Base-by-base conservation (phyloP, 2,797 vertebrate species). In the Erethizon dorsatum region DNA sequence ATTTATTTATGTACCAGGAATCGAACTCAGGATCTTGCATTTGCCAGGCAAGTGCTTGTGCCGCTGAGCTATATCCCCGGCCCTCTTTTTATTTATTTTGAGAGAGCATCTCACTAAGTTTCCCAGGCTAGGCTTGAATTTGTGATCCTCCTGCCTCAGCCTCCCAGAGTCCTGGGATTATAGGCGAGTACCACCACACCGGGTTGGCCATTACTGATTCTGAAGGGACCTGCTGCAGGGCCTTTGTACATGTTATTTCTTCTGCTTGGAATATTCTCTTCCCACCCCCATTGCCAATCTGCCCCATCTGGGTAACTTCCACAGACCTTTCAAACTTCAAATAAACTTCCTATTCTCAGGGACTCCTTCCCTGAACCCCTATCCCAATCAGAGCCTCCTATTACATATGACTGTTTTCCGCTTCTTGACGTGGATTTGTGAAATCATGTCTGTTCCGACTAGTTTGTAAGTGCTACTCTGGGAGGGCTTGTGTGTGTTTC, bases 301-400 rank as follows among this genome's bases (percentile, higher is more conserved):
- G 61, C 17, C 45, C n/a, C 67, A 67, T 37, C 24, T 52, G 59
- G 17, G 14, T 93, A 84, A 65, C 8, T 59, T 45, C 50, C 45
- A 69, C 0, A 24, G 33, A 91, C 26, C 45, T 41, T 75, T 86
- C 15, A 78, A 59, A 33, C 52, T 91, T 79, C 65, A 85, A 94
- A 84, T 45, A 88, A 50, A 92, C 73, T 92, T 88, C 83, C 88
- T 26, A 84, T 69, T 88, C 71, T 91, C 59, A 67, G 41, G 57
- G 69, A 65, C 52, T 45, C 8, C 59, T 80, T 71, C n/a, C 52
- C 33, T 33, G 47, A 57, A 33, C 24, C 18, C 33, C 57, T 17
- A 83, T 13, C 56, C 50, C 57, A 89, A 59, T 52, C n/a, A 83
- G 24, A 47, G 41, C 31, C 31, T 71, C 73, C 61, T 59, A 65